Conservation (phyloP, 2,888 invertebrate genomes). For the Megaustenia siamemsis region DNA sequence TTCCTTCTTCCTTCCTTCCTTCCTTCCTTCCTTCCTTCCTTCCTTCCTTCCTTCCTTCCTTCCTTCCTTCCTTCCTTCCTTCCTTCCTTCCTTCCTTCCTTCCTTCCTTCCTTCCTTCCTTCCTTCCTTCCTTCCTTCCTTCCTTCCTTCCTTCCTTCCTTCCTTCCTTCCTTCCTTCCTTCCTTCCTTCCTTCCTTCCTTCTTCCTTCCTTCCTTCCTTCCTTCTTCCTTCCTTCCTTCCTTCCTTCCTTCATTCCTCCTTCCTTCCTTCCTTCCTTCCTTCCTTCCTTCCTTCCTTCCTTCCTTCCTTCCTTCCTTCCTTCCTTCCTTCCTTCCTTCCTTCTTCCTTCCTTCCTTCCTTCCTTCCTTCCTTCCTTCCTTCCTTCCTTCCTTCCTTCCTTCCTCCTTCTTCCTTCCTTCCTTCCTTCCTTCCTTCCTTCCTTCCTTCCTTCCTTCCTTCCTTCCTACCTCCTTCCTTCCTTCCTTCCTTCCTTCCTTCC, state of each 20-base stretch:
- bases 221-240: neutral
- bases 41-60: neutral
- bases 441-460: neutral
- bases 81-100: constrained; percentile 5
- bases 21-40: neutral
- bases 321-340: constrained; percentile 1
- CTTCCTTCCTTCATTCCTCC: neutral
- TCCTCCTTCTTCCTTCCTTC: neutral
- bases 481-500: neutral
- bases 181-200: neutral
- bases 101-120: constrained; percentile 32
- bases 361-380: neutral
- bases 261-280: neutral
- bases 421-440: neutral
- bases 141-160: constrained; percentile 1
- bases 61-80: neutral
- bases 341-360: neutral
- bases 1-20: neutral
- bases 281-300: neutral
- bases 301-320: neutral
- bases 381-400: neutral
- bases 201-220: neutral
- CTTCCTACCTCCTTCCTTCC: neutral
- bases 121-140: constrained; percentile 5
- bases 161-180: neutral